Evolutionary conservation across 2,888 invertebrate species (phyloP).

Genomic region (Troides helena): DNA sequence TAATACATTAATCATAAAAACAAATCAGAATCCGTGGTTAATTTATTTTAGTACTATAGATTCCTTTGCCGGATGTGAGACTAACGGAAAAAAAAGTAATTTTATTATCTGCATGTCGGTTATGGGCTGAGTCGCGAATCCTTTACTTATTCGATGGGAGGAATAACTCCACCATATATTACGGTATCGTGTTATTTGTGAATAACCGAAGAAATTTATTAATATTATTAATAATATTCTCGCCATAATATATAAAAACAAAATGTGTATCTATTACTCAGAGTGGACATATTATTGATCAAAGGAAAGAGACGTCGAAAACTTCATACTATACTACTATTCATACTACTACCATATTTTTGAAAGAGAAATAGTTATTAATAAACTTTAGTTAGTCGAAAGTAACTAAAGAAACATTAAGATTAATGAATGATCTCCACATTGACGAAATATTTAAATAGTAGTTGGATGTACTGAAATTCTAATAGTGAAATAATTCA

Average conservation of each 20-base stretch:
- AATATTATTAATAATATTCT: neutral
- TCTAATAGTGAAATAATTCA: too few species aligned
- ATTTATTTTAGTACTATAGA: neutral
- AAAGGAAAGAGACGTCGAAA: too few species aligned
- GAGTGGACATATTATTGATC: neutral
- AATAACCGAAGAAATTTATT: neutral
- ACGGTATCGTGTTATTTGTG: constrained; percentile 2
- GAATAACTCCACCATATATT: constrained; percentile 12
- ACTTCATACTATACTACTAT: too few species aligned
- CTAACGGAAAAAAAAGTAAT: constrained; percentile 3
- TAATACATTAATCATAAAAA: neutral
- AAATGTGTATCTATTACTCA: neutral
- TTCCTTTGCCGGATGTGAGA: neutral
- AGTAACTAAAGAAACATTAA: too few species aligned
- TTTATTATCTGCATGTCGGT: constrained; percentile 4
- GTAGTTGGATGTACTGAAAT: too few species aligned
- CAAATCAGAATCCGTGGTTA: neutral
- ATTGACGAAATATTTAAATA: too few species aligned
- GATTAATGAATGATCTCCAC: too few species aligned
- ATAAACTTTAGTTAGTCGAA: too few species aligned
- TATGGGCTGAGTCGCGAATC: constrained; percentile 7
- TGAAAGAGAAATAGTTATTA: too few species aligned
- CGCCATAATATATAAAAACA: neutral
- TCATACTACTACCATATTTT: too few species aligned
- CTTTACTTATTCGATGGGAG: constrained; percentile 14